phyloP scores from a whole-genome alignment of 2,797 vertebrate species.

The Notoglanidium macrostoma region DNA sequence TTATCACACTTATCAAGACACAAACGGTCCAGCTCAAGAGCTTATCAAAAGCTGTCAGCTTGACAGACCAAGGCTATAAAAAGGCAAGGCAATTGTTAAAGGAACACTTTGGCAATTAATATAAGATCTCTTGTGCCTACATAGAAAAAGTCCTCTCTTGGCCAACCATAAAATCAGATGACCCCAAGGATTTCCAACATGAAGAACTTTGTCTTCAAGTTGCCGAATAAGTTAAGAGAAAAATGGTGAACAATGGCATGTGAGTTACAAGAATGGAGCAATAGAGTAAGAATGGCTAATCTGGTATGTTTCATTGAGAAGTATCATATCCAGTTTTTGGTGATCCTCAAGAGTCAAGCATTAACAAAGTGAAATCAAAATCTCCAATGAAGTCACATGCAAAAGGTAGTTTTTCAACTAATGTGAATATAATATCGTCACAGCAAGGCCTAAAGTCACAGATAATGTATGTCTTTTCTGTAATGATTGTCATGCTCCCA shows the following conservation, averaged over 20 bases:
- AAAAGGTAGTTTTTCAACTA: conserved; percentile 22
- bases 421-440: background rate
- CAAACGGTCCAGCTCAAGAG: too few species aligned
- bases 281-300: conserved; percentile 16
- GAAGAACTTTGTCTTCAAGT: background rate
- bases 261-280: background rate
- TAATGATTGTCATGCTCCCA: background rate
- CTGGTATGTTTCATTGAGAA: conserved; percentile 28
- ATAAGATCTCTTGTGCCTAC: background rate
- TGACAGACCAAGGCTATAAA: background rate
- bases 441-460: background rate
- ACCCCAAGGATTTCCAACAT: conserved; percentile 6
- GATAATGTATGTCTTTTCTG: background rate
- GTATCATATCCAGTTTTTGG: conserved; percentile 22
- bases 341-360: conserved; percentile 10
- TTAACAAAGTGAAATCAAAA: background rate
- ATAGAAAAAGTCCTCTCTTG: background rate
- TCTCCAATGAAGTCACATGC: background rate
- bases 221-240: conserved; percentile 14
- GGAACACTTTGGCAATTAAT: conserved; percentile 12
- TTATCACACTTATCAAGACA: too few species aligned
- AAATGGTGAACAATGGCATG: conserved; percentile 24
- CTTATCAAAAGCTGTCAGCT: background rate
- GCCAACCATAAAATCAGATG: background rate
- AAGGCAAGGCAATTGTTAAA: background rate